Evolutionary conservation across 2,797 vertebrate genomes (phyloP), one percentile per base, ranked within the genome.

Genomic region (Ceyx erithaca): DNA sequence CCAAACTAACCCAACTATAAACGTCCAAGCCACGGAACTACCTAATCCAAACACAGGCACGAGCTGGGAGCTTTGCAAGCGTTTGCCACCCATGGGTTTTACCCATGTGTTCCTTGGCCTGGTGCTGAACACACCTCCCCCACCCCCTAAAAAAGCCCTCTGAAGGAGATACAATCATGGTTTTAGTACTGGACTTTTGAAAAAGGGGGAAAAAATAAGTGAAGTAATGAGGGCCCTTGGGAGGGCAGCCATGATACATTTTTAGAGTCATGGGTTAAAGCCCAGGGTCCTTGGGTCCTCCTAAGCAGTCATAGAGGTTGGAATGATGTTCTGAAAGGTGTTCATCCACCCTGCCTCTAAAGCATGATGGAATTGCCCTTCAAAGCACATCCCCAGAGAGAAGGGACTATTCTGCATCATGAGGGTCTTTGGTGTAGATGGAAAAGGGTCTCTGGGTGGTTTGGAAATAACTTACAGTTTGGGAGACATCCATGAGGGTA

Each of bases 11-110:
- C 66, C 45, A 33, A 64, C 54, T 89, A 81, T 87, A 89, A 96
- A 92, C 2, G 86, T 85, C 94, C 96, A 86, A 92, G 92, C 93
- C 94, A 79, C 48, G 30, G 78, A 92, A 41, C 57, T 80, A 84
- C 85, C 85, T 89, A 89, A 95, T 89, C 57, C 93, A 95, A 96
- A 94, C 94, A 93, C 45, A 35, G 95, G 91, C 96, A 96, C 93
- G 92, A 95, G 96, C 92, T 4, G 49, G 87, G 83, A 59, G 83
- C 91, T 78, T 73, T 69, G 59, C 91, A 69, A 84, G 91, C 48
- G 1, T 71, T 86, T 23, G 3, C 63, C 10, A 5, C 85, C 52
- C 35, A 2, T 1, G 20, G 76, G 55, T 87, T 87, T 59, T 30
- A 33, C 51, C 71, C 31, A 0, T 86, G 91, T 95, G 72, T 95